Conservation (phyloP, 1,140 invertebrate genomes). For the Drosophila fuyamai region DNA sequence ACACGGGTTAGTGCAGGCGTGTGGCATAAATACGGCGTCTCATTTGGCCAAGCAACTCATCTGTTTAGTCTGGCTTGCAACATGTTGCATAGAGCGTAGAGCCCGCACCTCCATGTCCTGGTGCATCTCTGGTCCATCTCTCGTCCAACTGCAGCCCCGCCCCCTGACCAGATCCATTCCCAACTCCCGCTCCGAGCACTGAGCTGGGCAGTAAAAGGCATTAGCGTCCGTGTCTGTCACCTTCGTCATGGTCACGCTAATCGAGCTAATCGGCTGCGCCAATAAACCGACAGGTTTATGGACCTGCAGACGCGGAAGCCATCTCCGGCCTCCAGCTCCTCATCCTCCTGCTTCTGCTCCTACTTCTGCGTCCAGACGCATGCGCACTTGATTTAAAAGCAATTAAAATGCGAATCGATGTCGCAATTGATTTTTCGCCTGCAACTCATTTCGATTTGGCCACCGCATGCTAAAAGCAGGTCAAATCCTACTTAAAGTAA, state of each 20-base stretch:
- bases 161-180: conserved; percentile 9
- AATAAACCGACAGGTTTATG: conserved; percentile 82
- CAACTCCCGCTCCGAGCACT: conserved; percentile 1
- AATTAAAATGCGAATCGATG: conserved; percentile 79
- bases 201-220: conserved; percentile 73
- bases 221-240: conserved; percentile 81
- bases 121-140: neutral
- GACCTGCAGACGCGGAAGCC: conserved; percentile 59
- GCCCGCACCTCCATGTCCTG: neutral
- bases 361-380: conserved; percentile 13
- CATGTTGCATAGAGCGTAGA: conserved; percentile 28
- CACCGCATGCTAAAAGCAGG: neutral
- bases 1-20: conserved; percentile 57
- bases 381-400: conserved; percentile 75
- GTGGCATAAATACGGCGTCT: conserved; percentile 75
- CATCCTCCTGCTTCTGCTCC: neutral
- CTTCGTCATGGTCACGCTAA: conserved; percentile 83
- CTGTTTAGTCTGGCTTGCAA: conserved; percentile 45
- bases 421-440: conserved; percentile 64
- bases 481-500: neutral
- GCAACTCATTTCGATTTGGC: neutral
- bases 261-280: conserved; percentile 77
- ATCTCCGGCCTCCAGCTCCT: neutral
- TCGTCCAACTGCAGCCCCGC: neutral
- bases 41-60: conserved; percentile 57